A percentile compares a stretch with the other conserved stretches of the same genome.
These are phyloP conservation scores for Hemichromis elongatus DNA, from an alignment of 2,113 vertebrate species.

Conservation along the genomic window DNA sequence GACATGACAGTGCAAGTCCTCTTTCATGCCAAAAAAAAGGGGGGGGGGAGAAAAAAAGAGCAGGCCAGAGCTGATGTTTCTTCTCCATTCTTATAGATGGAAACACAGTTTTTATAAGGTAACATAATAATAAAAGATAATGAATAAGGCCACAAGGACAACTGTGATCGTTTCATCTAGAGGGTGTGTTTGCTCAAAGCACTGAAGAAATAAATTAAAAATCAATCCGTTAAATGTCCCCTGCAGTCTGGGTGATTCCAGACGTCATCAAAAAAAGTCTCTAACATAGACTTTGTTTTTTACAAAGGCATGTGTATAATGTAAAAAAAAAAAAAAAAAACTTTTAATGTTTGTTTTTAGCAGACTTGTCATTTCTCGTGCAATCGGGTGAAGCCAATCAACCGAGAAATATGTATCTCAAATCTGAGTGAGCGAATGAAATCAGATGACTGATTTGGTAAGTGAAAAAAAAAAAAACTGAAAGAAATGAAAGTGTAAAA, in stretches of 20 bases:
- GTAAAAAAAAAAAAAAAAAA: rapidly evolving
- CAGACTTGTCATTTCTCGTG: background rate
- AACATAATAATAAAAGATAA: background rate
- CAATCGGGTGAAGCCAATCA: background rate
- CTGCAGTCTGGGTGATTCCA: background rate
- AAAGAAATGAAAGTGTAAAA: background rate
- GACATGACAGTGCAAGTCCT: conserved; percentile 61
- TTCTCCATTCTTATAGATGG: background rate
- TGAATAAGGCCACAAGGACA: background rate
- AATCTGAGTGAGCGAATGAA: background rate
- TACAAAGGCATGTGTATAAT: background rate
- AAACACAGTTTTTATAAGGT: background rate
- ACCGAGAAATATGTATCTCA: background rate
- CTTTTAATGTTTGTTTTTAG: rapidly evolving
- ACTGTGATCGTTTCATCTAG: background rate
- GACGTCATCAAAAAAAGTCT: background rate
- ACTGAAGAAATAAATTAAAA: background rate
- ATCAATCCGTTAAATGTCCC: background rate
- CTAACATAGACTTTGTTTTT: background rate
- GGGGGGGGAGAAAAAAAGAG: background rate
- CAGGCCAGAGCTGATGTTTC: conserved; percentile 3
- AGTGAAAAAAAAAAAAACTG: background rate
- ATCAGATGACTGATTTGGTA: background rate
- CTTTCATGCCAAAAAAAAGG: background rate
- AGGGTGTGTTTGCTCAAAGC: background rate